Base-by-base conservation (phyloP, 2,113 vertebrate genomes). In the Syrrhaptes paradoxus region DNA sequence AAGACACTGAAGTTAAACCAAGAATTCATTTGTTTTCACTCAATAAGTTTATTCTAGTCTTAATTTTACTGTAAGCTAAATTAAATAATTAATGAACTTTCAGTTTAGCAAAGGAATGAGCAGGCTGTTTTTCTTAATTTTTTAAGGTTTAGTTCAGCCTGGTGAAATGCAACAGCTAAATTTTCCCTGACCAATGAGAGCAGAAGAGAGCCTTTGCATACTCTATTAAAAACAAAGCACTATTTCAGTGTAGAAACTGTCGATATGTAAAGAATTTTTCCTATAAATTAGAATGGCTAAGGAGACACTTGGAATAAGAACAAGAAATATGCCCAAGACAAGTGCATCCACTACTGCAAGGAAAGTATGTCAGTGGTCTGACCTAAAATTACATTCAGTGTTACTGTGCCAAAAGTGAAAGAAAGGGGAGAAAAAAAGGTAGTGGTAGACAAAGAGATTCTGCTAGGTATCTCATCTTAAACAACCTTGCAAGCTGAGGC, bases 331-430 rank as follows among this genome's bases (percentile, higher is more conserved):
- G 38, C 22, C 85, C 75, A 62, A 83, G 28, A 59, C 34, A 51
- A 87, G 32, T 78, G 18, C 4, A 4, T 46, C 41, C 57, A 43
- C 43, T 45, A 3, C 46, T 92, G 48, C 72, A 89, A 74, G 19
- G 52, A 81, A 90, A 87, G 58, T 67, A 59, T 79, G 92, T 91
- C 68, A 80, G 73, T 92, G 89, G 83, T 95, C 91, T 97, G 90
- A 95, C 86, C 95, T 95, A 84, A 96, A 74, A 87, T 80, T 97
- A 86, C 82, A 93, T 91, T 90, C 41, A 36, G 46, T 93, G 74
- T 93, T 65, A 94, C 58, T 85, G 90, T 95, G 95, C 90, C 96
- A 97, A 83, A 94, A 96, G 36, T 52, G 41, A 90, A 66, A 66
- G 13, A 71, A 29, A 38, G 11, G 4, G 3, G 0, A 20, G 0